phyloP scores from a whole-genome alignment of 1,140 invertebrate species.

The Orussus abietinus region DNA sequence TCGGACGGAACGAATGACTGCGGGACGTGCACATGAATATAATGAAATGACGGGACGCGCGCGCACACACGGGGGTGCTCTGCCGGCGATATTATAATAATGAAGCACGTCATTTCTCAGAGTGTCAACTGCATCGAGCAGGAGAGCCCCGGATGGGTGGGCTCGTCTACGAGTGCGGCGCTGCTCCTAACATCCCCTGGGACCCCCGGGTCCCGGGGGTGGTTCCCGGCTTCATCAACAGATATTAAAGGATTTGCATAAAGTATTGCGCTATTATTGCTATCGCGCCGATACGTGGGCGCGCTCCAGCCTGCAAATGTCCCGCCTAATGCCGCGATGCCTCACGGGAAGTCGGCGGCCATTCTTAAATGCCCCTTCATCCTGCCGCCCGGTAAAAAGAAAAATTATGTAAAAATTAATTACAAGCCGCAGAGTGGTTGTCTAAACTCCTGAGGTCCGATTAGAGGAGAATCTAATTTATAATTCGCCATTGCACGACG shows the following conservation, averaged over 20 bases:
- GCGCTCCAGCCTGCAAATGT: no score
- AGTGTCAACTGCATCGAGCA: conserved; percentile 52
- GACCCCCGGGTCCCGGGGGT: conserved; percentile 33
- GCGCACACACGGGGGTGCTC: conserved; percentile 11
- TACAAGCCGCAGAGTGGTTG: no score
- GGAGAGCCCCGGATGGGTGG: conserved; percentile 35
- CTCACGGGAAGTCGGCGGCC: no score
- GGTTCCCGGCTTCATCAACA: conserved; percentile 43
- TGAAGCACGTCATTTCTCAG: conserved; percentile 51
- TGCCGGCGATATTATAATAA: conserved; percentile 41
- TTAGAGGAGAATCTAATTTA: no score
- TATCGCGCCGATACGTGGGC: background rate
- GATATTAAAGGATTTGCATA: conserved; percentile 48
- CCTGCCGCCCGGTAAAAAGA: no score
- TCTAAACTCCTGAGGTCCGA: no score
- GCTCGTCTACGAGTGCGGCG: conserved; percentile 34
- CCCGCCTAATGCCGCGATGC: no score
- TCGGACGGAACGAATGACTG: conserved; percentile 39
- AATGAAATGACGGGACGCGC: conserved; percentile 29
- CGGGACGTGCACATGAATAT: conserved; percentile 40
- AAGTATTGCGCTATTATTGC: conserved; percentile 14
- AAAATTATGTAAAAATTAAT: no score
- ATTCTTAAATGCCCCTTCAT: no score
- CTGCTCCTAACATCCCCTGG: conserved; percentile 37
- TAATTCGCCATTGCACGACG: no score